These are phyloP conservation scores for Meganola albula DNA, from an alignment of 2,888 invertebrate genomes.

Conservation along the genomic window DNA sequence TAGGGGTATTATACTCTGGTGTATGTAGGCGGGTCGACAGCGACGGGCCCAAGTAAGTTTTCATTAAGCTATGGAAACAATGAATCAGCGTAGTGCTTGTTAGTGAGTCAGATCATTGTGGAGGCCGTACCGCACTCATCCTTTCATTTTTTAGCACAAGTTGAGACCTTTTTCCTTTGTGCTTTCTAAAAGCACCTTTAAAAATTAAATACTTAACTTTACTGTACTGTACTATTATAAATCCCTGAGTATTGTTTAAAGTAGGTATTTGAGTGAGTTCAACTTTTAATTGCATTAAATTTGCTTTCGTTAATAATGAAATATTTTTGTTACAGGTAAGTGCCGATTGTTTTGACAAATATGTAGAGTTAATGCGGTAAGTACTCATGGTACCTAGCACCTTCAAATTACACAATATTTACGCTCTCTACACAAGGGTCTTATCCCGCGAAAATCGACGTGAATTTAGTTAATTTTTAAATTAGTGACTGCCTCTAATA, in stretches of 20 bases:
- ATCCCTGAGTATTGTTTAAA: too few species aligned
- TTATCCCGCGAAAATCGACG: slow-evolving; percentile 18
- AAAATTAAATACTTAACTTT: too few species aligned
- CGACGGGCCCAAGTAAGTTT: slow-evolving; percentile 39
- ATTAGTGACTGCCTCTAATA: slow-evolving; percentile 26
- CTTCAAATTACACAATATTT: slow-evolving; percentile 19
- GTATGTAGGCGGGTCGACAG: slow-evolving; percentile 20
- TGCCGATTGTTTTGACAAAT: slow-evolving; percentile 26
- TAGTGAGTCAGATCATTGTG: slow-evolving; percentile 48
- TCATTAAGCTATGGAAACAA: slow-evolving; percentile 52
- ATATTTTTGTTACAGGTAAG: slow-evolving; percentile 58
- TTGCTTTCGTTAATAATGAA: slow-evolving; percentile 26
- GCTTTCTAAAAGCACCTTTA: too few species aligned
- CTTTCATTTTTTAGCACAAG: slow-evolving; percentile 17
- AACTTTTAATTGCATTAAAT: too few species aligned
- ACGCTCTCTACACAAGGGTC: slow-evolving; percentile 35
- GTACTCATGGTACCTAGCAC: slow-evolving; percentile 10
- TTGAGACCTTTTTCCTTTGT: too few species aligned
- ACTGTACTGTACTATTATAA: too few species aligned
- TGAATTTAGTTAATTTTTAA: slow-evolving; percentile 24
- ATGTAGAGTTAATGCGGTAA: slow-evolving; percentile 19
- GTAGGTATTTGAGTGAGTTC: too few species aligned
- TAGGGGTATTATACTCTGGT: slow-evolving; percentile 3
- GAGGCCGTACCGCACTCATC: slow-evolving; percentile 21
- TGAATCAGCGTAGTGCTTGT: slow-evolving; percentile 53